Conservation (phyloP, 2,888 invertebrate species). For the Cerceris ruficornis region DNA sequence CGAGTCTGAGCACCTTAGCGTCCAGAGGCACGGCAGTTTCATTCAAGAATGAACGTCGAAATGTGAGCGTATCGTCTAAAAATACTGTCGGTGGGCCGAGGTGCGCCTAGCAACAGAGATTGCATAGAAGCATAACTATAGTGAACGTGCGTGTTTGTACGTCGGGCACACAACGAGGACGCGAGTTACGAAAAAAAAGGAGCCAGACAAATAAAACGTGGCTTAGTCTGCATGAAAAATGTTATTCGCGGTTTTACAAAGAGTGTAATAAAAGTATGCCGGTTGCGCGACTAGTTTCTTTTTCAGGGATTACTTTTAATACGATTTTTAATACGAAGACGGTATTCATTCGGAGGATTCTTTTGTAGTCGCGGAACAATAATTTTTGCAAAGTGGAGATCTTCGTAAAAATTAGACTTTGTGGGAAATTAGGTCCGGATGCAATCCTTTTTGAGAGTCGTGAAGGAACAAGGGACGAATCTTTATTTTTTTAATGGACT, state of each 20-base stretch:
- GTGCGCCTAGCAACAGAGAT: conserved; percentile 78
- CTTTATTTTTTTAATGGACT: too few species aligned
- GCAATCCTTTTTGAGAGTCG: too few species aligned
- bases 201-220: conserved; percentile 36
- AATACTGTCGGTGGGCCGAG: conserved; percentile 72
- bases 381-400: too few species aligned
- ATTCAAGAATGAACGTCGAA: conserved; percentile 66
- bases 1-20: not conserved
- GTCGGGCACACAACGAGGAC: conserved; percentile 69
- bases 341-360: too few species aligned
- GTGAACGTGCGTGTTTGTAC: conserved; percentile 69
- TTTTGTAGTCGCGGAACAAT: too few species aligned
- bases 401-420: too few species aligned
- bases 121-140: conserved; percentile 73
- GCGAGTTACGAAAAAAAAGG: conserved; percentile 63
- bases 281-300: too few species aligned
- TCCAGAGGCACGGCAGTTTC: conserved; percentile 39
- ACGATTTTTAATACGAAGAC: too few species aligned
- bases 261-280: too few species aligned
- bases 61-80: conserved; percentile 75
- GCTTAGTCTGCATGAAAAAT: conserved; percentile 31
- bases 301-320: too few species aligned
- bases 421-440: too few species aligned
- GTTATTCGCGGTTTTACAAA: not conserved
- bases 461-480: too few species aligned